These are phyloP conservation scores for Rhipidura dahli DNA, from an alignment of 2,113 vertebrate genomes.

Conservation along the genomic window DNA sequence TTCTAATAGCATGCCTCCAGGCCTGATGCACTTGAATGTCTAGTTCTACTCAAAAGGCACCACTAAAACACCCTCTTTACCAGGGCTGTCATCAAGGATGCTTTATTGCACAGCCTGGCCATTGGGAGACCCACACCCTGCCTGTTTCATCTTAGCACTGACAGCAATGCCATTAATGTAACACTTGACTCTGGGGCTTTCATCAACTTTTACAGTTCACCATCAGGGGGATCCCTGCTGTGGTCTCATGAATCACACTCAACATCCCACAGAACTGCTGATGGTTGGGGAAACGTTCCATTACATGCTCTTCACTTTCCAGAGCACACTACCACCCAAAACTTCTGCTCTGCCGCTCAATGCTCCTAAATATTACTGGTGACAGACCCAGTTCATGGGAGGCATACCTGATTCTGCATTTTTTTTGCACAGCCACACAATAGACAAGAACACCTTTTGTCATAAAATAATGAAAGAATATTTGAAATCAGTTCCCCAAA, in stretches of 20 bases:
- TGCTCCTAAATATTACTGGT: background rate
- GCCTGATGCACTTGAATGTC: background rate
- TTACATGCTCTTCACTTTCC: background rate
- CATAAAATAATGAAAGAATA: background rate
- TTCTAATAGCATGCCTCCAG: background rate
- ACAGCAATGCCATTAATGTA: background rate
- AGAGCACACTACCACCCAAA: background rate
- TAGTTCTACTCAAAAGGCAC: background rate
- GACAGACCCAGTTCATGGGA: background rate
- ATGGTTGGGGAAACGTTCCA: background rate
- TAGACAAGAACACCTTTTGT: background rate
- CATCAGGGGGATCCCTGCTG: background rate
- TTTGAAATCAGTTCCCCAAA: background rate
- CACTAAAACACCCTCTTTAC: background rate
- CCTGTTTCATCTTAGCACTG: background rate
- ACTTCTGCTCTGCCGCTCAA: background rate
- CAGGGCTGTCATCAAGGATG: background rate
- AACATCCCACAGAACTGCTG: background rate
- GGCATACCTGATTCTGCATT: background rate
- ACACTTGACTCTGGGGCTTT: background rate
- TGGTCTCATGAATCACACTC: background rate
- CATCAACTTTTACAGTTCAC: background rate
- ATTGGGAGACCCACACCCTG: background rate
- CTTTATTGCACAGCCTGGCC: background rate
- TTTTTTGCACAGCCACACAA: background rate